Conservation (phyloP, 2,113 vertebrate genomes). For the Amazona vittata region DNA sequence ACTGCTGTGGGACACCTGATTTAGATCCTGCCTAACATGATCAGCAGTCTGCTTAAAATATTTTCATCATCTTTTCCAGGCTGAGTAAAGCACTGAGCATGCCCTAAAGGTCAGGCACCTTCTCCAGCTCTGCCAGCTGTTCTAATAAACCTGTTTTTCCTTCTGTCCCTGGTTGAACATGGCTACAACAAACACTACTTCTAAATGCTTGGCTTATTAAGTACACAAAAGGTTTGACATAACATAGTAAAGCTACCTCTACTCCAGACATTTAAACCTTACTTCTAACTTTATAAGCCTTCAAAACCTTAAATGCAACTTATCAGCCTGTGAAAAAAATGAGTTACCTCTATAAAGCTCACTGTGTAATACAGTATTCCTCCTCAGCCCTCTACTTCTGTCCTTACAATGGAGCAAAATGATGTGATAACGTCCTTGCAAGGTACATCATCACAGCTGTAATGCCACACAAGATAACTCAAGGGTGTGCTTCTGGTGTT, state of each 20-base stretch:
- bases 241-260: neutral
- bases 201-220: neutral
- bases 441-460: neutral
- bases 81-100: neutral
- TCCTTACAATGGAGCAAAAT: neutral
- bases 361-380: neutral
- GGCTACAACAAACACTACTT: neutral
- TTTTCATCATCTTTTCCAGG: neutral
- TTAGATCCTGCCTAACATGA: neutral
- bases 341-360: neutral
- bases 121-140: neutral
- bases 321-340: neutral
- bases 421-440: neutral
- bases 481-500: neutral
- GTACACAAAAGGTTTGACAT: neutral
- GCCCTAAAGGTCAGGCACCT: neutral
- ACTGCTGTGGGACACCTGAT: fast-evolving
- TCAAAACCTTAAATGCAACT: neutral
- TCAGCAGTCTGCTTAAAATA: neutral
- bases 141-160: neutral
- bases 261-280: neutral
- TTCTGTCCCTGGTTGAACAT: neutral
- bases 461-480: neutral
- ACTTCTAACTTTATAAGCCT: neutral
- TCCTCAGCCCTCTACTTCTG: neutral